Percentiles rank a stretch among this genome's conserved stretches.
Evolutionary conservation across 2,888 invertebrate species (phyloP).

Genomic region (Falcaria lacertinaria): DNA sequence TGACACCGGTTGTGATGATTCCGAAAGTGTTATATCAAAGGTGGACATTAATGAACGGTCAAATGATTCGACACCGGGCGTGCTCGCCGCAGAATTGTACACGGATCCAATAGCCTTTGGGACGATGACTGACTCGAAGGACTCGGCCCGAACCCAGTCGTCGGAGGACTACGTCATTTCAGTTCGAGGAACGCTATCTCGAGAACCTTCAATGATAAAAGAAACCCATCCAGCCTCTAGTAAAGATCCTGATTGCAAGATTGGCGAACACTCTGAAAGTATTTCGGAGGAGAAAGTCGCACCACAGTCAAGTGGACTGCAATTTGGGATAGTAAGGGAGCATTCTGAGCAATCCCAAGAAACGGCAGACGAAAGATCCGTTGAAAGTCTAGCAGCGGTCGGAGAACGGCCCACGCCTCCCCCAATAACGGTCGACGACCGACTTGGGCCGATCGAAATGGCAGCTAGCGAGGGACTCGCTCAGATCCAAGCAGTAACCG

Average conservation of each 20-base stretch:
- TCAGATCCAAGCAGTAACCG: background rate
- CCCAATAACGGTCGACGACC: background rate
- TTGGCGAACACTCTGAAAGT: conserved; percentile 5
- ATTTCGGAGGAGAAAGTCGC: conserved; percentile 18
- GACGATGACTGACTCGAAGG: conserved; percentile 32
- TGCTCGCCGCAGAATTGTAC: conserved; percentile 27
- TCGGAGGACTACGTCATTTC: conserved; percentile 35
- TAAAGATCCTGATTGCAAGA: conserved; percentile 24
- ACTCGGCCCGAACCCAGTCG: conserved; percentile 35
- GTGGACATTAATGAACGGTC: conserved; percentile 27
- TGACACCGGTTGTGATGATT: conserved; percentile 26
- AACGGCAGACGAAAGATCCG: background rate
- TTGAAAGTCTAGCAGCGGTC: background rate
- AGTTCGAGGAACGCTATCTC: conserved; percentile 33
- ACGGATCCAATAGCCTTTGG: conserved; percentile 31
- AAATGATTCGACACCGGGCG: conserved; percentile 15
- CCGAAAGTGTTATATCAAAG: conserved; percentile 29
- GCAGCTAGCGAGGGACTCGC: conserved; percentile 1
- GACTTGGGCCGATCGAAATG: background rate
- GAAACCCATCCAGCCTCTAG: conserved; percentile 45
- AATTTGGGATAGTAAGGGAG: background rate
- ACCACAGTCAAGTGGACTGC: conserved; percentile 11
- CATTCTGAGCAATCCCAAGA: background rate
- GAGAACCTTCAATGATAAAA: conserved; percentile 46
- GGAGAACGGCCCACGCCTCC: background rate